Conservation (phyloP, 1,140 invertebrate genomes). For the Calycopis cecrops region DNA sequence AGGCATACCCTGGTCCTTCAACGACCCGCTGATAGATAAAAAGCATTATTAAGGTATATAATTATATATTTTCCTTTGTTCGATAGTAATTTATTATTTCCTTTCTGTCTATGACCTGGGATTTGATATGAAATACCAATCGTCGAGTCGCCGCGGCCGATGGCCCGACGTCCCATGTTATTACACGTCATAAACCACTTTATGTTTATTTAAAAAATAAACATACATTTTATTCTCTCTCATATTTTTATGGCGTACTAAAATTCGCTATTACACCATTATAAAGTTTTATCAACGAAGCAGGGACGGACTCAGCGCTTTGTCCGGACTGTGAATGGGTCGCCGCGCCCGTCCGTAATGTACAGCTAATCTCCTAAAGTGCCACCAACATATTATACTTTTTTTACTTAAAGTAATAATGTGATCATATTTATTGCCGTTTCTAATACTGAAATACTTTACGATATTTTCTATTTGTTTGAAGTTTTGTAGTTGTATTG, state of each 20-base stretch:
- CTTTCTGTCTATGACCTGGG: too few relatives aligned
- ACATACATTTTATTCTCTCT: slow-evolving; percentile 9
- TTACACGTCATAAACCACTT: not conserved
- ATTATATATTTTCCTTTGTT: too few relatives aligned
- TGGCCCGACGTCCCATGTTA: too few relatives aligned
- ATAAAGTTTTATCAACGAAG: slow-evolving; percentile 1
- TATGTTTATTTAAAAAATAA: slow-evolving; percentile 12
- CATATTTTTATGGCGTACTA: slow-evolving; percentile 6
- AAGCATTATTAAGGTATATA: too few relatives aligned
- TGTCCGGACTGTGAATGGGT: not conserved
- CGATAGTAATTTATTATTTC: too few relatives aligned
- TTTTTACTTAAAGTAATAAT: slow-evolving; percentile 11
- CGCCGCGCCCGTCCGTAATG: not conserved
- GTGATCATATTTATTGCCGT: not conserved
- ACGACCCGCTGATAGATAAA: too few relatives aligned
- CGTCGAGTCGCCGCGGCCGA: too few relatives aligned
- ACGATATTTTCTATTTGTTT: too few relatives aligned
- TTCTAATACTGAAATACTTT: not conserved
- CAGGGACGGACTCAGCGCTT: not conserved
- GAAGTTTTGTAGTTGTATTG: too few relatives aligned
- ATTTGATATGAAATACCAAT: too few relatives aligned
- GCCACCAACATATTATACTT: not conserved
- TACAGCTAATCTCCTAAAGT: slow-evolving; percentile 8
- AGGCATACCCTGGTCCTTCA: too few relatives aligned
- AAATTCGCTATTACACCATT: slow-evolving; percentile 11